Evolutionary conservation across 2,113 vertebrate species (phyloP).

Genomic region (Pithys albifrons): DNA sequence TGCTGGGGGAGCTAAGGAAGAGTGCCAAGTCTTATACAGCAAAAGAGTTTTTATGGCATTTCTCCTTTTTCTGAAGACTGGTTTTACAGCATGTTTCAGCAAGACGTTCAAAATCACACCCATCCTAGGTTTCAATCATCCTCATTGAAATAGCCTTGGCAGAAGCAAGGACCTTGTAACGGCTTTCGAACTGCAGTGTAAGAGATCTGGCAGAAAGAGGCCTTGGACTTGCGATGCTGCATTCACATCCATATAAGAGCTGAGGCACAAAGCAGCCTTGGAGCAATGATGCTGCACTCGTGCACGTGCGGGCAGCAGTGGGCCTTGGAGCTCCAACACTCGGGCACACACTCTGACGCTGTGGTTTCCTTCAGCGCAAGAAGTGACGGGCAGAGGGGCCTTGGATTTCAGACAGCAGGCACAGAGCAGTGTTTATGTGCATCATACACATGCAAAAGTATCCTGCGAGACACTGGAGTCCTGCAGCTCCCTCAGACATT

Average conservation of each 20-base stretch:
- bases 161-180: neutral
- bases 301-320: rapidly evolving
- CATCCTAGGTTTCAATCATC: neutral
- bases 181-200: neutral
- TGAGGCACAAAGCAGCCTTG: neutral
- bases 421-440: neutral
- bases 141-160: neutral
- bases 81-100: slow-evolving; percentile 17
- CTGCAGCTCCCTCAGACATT: neutral
- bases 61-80: neutral
- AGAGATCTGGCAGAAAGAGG: neutral
- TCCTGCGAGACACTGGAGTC: neutral
- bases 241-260: neutral
- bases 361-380: neutral
- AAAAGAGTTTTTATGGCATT: slow-evolving; percentile 17
- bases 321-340: neutral
- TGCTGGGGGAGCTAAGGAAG: neutral
- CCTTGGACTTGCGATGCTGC: neutral
- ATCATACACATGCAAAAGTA: rapidly evolving
- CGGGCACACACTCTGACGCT: neutral
- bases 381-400: neutral
- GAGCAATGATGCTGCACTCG: neutral
- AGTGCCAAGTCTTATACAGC: slow-evolving; percentile 17
- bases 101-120: neutral
- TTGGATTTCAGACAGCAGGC: neutral